Evolutionary conservation across 1,140 invertebrate species (phyloP).

Genomic region (Dreissena rostriformis): DNA sequence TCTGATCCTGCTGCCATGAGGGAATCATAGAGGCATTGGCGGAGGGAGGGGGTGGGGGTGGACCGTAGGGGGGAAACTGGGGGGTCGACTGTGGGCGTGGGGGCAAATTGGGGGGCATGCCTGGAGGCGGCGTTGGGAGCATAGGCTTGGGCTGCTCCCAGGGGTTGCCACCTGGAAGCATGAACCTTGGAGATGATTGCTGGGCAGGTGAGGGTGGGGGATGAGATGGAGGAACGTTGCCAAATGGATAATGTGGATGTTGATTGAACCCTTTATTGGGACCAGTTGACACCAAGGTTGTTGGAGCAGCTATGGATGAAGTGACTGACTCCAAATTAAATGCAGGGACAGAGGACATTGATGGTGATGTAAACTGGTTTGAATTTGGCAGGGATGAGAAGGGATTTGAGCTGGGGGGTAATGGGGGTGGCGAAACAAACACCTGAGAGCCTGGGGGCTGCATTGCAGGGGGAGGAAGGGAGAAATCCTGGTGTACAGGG

Average conservation of each 20-base stretch:
- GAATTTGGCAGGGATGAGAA: background rate
- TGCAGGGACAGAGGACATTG: slow-evolving; percentile 3
- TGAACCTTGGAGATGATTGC: background rate
- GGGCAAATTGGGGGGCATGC: background rate
- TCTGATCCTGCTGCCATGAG: slow-evolving; percentile 29
- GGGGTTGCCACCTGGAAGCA: background rate
- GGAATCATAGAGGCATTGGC: background rate
- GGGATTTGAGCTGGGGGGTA: slow-evolving; percentile 7
- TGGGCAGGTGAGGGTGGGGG: background rate
- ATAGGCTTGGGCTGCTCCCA: background rate
- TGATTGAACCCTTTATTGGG: slow-evolving; percentile 19
- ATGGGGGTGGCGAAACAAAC: slow-evolving; percentile 38
- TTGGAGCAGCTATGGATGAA: slow-evolving; percentile 8
- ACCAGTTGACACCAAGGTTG: background rate
- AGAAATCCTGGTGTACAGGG: slow-evolving; percentile 46
- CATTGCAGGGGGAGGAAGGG: slow-evolving; percentile 38
- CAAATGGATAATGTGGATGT: slow-evolving; percentile 32
- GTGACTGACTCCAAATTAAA: slow-evolving; percentile 13
- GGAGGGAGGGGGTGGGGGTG: slow-evolving; percentile 38
- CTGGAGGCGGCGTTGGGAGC: background rate
- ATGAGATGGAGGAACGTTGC: background rate
- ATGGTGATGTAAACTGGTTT: background rate
- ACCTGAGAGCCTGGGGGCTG: slow-evolving; percentile 28
- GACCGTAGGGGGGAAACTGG: background rate
- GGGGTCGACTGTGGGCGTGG: background rate